Percentiles rank a stretch among this genome's conserved stretches.
These are phyloP conservation scores for Propsilocerus akamusi DNA, from an alignment of 1,140 invertebrate genomes.

Conservation along the genomic window DNA sequence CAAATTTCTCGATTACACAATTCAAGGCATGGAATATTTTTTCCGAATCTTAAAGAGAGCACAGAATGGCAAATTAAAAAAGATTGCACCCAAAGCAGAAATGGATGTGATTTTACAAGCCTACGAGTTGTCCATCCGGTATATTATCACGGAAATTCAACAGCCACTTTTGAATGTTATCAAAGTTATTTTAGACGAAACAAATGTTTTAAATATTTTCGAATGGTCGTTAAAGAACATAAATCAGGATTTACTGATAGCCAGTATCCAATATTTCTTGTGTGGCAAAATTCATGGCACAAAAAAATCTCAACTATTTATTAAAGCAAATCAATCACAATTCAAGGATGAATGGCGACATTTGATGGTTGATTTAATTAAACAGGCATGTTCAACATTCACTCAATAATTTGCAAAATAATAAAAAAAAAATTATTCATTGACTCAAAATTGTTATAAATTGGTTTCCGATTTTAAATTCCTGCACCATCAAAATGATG, in stretches of 20 bases:
- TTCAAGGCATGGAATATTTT: conserved; percentile 17
- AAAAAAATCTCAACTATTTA: conserved; percentile 16
- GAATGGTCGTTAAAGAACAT: conserved; percentile 22
- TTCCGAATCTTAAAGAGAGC: conserved; percentile 17
- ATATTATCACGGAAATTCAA: conserved; percentile 21
- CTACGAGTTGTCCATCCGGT: conserved; percentile 21
- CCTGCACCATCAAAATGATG: too few species aligned
- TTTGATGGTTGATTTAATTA: conserved; percentile 20
- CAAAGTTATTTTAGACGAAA: conserved; percentile 14
- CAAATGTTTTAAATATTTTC: conserved; percentile 16
- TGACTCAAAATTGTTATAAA: too few species aligned
- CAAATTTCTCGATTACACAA: conserved; percentile 15
- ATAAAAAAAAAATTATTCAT: too few species aligned
- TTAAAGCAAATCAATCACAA: conserved; percentile 17
- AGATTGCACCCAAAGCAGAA: conserved; percentile 7
- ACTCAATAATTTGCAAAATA: too few species aligned
- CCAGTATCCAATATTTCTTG: conserved; percentile 20
- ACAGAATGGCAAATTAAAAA: conserved; percentile 6
- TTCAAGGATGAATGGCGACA: conserved; percentile 21
- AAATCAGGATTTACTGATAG: conserved; percentile 19
- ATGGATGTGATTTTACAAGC: conserved; percentile 15
- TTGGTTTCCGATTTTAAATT: too few species aligned
- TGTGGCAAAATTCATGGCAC: conserved; percentile 13
- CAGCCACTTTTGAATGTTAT: conserved; percentile 13
- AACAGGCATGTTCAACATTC: too few species aligned